These are phyloP conservation scores for Aricia agestis DNA, from an alignment of 1,140 invertebrate species.

Conservation along the genomic window DNA sequence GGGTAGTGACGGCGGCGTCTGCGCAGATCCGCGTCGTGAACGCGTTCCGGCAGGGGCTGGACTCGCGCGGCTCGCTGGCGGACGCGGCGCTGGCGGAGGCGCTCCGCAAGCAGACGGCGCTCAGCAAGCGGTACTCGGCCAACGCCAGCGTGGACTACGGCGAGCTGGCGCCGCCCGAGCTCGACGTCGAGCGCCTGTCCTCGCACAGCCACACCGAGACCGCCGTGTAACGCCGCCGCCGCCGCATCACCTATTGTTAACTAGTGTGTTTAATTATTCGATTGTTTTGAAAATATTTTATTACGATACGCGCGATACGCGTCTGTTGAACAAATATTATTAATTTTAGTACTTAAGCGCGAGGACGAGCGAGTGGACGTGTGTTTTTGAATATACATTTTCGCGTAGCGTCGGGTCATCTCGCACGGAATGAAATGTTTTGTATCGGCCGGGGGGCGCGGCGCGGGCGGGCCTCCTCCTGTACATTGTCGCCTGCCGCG, in stretches of 20 bases:
- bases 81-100: constrained; percentile 92
- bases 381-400: constrained; percentile 68
- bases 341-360: constrained; percentile 75
- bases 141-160: constrained; percentile 93
- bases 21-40: constrained; percentile 97
- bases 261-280: constrained; percentile 75
- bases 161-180: constrained; percentile 90
- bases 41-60: constrained; percentile 98
- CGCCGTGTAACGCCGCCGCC: constrained; percentile 83
- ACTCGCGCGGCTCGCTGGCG: constrained; percentile 94
- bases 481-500: constrained; percentile 56
- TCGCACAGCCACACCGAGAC: constrained; percentile 95
- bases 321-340: constrained; percentile 75
- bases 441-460: constrained; percentile 55
- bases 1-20: constrained; percentile 23
- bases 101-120: constrained; percentile 92
- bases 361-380: constrained; percentile 70
- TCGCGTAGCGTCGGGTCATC: constrained; percentile 72
- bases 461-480: constrained; percentile 44
- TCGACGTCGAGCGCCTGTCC: constrained; percentile 92
- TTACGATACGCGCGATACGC: constrained; percentile 72
- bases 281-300: constrained; percentile 76
- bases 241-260: constrained; percentile 61
- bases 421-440: constrained; percentile 74
- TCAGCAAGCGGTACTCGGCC: constrained; percentile 92